Evolutionary conservation across 2,888 invertebrate genomes (phyloP), one percentile per base, ranked within the genome.

Genomic region (Cataglyphis albicans): DNA sequence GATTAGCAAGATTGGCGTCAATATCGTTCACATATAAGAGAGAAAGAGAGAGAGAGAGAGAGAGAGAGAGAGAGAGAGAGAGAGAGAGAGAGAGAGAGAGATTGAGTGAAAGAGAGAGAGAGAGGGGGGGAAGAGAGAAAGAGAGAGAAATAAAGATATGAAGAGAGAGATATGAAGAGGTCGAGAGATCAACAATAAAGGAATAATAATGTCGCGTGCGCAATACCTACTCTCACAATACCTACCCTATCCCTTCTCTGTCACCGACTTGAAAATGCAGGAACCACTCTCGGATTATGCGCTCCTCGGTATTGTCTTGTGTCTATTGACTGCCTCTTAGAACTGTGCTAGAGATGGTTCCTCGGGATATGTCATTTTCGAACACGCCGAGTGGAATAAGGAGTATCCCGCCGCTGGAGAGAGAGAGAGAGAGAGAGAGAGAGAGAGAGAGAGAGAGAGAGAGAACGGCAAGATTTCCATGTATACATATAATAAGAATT

Each of bases 1-100:
- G 61, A 63, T 82, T 82, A 80, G 41, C 81, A 81, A 82, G 81
- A 80, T 81, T 67, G 80, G 61, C 65, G 48, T 59, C 67, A 55
- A 82, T 82, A 61, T 68, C 81, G 80, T 82, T 32, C 18, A 44
- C 32, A 41, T 57, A 38, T n/a, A 15, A n/a, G 55, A 21, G 29
- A 12, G 29, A 7, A 18, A 21, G 38, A 44, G 18, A 21, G 21
- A 32, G 44, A 44, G 18, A 21, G 21, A 32, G 44, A 55, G 57
- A 21, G 10, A 25, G 25, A 48, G 70, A 81, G 29, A 29, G 48
- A 12, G 41, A n/a, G 6, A 25, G 25, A 25, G 4, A 35, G 41
- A 41, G 41, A 41, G 25, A 25, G 25, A 25, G 25, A 25, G 25
- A 25, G 25, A 25, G 25, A 25, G 1, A 25, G 25, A 25, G 25